phyloP scores from a whole-genome alignment of 1,140 invertebrate species.

The Macrobrachium rosenbergii region DNA sequence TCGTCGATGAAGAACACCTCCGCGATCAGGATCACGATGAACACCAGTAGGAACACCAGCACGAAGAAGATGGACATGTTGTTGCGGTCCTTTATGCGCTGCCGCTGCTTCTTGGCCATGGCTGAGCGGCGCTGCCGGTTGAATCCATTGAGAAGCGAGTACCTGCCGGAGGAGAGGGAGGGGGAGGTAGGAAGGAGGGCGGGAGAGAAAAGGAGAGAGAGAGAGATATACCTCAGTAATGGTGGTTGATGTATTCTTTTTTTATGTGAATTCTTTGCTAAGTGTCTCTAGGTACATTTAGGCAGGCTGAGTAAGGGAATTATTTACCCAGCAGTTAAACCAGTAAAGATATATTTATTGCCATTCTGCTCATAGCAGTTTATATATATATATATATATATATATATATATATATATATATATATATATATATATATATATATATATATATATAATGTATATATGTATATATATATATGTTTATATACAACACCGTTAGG shows the following conservation, averaged over 20 bases:
- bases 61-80: constrained; percentile 90
- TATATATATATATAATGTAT: too few relatives aligned
- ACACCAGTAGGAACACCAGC: constrained; percentile 90
- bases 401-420: too few relatives aligned
- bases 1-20: constrained; percentile 83
- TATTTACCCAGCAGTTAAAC: too few relatives aligned
- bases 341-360: too few relatives aligned
- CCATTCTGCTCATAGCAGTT: too few relatives aligned
- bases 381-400: too few relatives aligned
- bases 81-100: constrained; percentile 75
- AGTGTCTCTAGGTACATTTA: too few relatives aligned
- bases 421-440: too few relatives aligned
- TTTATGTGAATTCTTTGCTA: too few relatives aligned
- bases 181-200: background rate
- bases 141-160: constrained; percentile 63
- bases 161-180: constrained; percentile 26
- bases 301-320: too few relatives aligned
- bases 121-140: constrained; percentile 58
- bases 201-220: background rate
- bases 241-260: background rate
- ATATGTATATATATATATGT: too few relatives aligned
- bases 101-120: constrained; percentile 63
- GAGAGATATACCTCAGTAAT: background rate
- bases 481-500: too few relatives aligned
- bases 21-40: constrained; percentile 85